A percentile compares a stretch with the other conserved stretches of the same genome.
Conservation (phyloP, 2,113 vertebrate genomes). For the Solea solea region DNA sequence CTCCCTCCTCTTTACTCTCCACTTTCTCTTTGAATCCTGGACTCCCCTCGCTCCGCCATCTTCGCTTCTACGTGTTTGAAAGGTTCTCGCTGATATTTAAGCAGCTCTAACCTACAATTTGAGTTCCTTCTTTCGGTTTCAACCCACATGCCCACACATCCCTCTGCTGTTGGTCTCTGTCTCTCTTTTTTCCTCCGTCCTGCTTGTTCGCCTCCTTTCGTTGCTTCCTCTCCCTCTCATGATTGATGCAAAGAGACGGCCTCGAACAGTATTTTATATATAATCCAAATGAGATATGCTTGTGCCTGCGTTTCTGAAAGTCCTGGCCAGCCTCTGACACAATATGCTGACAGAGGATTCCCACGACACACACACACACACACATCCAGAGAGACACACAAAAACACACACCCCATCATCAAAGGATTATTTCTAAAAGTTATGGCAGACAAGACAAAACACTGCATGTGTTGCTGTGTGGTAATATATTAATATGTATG, state of each 20-base stretch:
- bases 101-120: slow-evolving; percentile 18
- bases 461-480: slow-evolving; percentile 32
- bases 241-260: slow-evolving; percentile 74
- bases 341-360: slow-evolving; percentile 72
- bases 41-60: slow-evolving; percentile 43
- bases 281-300: slow-evolving; percentile 81
- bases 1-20: slow-evolving; percentile 35
- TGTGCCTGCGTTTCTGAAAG: slow-evolving; percentile 75
- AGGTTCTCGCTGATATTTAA: slow-evolving; percentile 19
- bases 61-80: slow-evolving; percentile 52
- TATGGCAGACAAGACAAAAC: slow-evolving; percentile 62
- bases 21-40: slow-evolving; percentile 57
- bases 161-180: slow-evolving; percentile 2
- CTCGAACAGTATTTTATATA: slow-evolving; percentile 77
- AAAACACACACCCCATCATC: slow-evolving; percentile 28
- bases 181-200: slow-evolving; percentile 4
- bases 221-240: slow-evolving; percentile 36
- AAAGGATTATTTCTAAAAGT: slow-evolving; percentile 66
- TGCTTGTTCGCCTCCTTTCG: slow-evolving; percentile 25
- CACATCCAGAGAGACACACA: neutral
- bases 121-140: slow-evolving; percentile 16
- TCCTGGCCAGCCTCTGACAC: slow-evolving; percentile 67
- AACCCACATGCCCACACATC: slow-evolving; percentile 23
- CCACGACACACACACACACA: slow-evolving; percentile 41
- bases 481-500: slow-evolving; percentile 42